Conservation (phyloP, 2,113 vertebrate species). For the Aspidoscelis tigris region DNA sequence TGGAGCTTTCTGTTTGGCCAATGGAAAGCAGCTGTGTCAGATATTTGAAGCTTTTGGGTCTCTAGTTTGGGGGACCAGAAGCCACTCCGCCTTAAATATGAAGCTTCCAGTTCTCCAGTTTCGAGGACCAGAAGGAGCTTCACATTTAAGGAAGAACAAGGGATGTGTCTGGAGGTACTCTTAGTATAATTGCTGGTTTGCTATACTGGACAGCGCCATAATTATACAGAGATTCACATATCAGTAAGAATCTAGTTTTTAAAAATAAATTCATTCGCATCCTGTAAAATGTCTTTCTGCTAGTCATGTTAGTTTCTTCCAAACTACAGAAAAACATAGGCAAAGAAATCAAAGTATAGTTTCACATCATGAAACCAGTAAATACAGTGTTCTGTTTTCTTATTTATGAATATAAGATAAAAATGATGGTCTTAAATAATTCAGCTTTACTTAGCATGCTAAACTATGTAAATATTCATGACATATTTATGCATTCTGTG, state of each 20-base stretch:
- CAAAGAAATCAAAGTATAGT: background rate
- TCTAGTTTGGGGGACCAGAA: no score
- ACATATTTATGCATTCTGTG: constrained; percentile 24
- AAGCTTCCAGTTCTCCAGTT: no score
- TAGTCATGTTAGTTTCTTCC: background rate
- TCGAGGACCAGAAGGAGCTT: no score
- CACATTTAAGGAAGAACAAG: no score
- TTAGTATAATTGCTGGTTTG: no score
- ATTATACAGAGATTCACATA: background rate
- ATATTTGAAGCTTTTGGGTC: no score
- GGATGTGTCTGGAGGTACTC: no score
- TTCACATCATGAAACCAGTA: background rate
- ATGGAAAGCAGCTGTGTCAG: no score
- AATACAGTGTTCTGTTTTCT: background rate
- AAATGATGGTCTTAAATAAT: constrained; percentile 2
- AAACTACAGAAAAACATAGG: background rate
- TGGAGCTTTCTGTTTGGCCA: no score
- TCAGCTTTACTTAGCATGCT: background rate
- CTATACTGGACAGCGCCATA: no score
- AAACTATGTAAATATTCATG: constrained; percentile 28
- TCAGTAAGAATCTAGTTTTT: background rate
- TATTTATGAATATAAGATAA: background rate
- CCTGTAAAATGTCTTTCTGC: background rate
- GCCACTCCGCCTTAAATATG: no score
- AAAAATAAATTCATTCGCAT: background rate